Evolutionary conservation across 1,140 invertebrate species (phyloP).

Genomic region (Potamilus streckersoni): DNA sequence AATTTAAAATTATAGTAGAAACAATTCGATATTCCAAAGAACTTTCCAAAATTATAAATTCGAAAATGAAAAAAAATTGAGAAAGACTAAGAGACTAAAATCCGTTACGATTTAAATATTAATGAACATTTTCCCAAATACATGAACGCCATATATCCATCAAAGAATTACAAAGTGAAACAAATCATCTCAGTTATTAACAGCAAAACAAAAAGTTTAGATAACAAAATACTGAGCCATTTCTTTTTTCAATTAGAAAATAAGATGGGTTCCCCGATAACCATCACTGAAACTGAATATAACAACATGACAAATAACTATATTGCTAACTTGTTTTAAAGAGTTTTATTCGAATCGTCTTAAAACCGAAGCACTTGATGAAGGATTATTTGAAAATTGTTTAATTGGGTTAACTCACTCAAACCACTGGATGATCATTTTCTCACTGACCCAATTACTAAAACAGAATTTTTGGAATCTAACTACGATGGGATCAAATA

Average conservation of each 20-base stretch:
- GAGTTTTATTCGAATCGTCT: conserved; percentile 43
- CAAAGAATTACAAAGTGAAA: conserved; percentile 16
- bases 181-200: conserved; percentile 16
- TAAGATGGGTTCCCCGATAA: conserved; percentile 24
- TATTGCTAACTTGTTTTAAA: conserved; percentile 8
- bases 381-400: conserved; percentile 24
- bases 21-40: conserved; percentile 27
- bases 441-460: conserved; percentile 25
- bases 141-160: neutral
- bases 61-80: conserved; percentile 20
- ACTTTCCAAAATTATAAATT: conserved; percentile 11
- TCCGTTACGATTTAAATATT: conserved; percentile 8
- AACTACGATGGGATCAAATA: conserved; percentile 32
- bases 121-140: conserved; percentile 3
- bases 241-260: conserved; percentile 34
- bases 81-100: conserved; percentile 17
- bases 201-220: conserved; percentile 25
- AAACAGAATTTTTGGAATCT: conserved; percentile 27
- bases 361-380: conserved; percentile 27
- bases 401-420: conserved; percentile 33
- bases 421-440: conserved; percentile 3
- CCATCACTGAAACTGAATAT: conserved; percentile 14
- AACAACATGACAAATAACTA: neutral
- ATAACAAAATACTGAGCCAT: conserved; percentile 23
- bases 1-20: conserved; percentile 4